These are phyloP conservation scores for Forbesichthys agassizii DNA, from an alignment of 2,113 vertebrate genomes.

Conservation along the genomic window DNA sequence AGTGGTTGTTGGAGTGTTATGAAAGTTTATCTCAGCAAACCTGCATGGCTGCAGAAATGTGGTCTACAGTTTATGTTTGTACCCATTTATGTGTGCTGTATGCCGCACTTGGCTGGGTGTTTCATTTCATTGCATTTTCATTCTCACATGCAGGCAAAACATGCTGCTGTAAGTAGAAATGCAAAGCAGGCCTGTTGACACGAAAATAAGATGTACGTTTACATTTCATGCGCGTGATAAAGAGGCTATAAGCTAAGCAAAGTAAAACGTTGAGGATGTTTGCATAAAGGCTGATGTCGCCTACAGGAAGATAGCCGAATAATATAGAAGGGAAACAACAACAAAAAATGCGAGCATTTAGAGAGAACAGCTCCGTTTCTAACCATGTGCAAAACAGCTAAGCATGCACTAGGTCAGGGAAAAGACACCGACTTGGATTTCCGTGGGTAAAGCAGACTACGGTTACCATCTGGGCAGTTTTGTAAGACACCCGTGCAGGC, in stretches of 20 bases:
- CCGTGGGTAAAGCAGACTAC: slow-evolving; percentile 30
- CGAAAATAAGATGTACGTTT: background rate
- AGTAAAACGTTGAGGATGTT: too few relatives aligned
- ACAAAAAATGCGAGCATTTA: background rate
- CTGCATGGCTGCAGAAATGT: slow-evolving; percentile 16
- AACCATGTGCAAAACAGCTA: slow-evolving; percentile 28
- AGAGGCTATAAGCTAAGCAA: too few relatives aligned
- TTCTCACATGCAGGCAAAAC: background rate
- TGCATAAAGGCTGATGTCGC: too few relatives aligned
- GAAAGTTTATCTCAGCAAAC: slow-evolving; percentile 40
- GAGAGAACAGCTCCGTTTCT: background rate
- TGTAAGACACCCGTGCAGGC: slow-evolving; percentile 35
- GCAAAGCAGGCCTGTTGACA: background rate
- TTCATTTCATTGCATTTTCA: background rate
- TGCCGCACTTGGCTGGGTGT: background rate
- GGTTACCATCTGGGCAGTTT: slow-evolving; percentile 38
- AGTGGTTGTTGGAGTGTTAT: slow-evolving; percentile 33
- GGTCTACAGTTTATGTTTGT: slow-evolving; percentile 25
- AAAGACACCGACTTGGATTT: slow-evolving; percentile 45
- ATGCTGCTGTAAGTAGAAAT: slow-evolving; percentile 1
- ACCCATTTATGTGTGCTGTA: background rate
- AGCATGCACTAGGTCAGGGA: slow-evolving; percentile 40
- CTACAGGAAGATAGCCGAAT: too few relatives aligned
- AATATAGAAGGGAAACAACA: too few relatives aligned
- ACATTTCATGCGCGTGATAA: background rate